phyloP scores from a whole-genome alignment of 2,797 vertebrate species.

The Melanotaenia maccullochi region DNA sequence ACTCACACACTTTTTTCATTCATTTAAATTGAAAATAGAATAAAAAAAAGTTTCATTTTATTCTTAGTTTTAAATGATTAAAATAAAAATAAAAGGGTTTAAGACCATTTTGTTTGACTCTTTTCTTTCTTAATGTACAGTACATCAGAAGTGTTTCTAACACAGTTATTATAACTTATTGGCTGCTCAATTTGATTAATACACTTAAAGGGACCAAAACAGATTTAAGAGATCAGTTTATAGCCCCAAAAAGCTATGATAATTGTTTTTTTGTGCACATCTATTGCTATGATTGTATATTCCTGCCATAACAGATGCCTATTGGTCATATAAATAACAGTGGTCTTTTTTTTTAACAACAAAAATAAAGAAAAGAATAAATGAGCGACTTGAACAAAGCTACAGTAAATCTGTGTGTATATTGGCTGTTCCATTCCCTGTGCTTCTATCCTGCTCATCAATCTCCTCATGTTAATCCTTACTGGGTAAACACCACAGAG shows the following conservation, averaged over 20 bases:
- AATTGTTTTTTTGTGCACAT: conserved; percentile 5
- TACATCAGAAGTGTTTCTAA: not conserved
- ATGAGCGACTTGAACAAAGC: conserved; percentile 26
- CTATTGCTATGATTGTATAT: not conserved
- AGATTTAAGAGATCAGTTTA: not conserved
- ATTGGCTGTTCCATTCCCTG: conserved; percentile 25
- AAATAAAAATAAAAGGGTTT: not conserved
- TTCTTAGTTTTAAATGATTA: not conserved
- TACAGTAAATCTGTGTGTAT: conserved; percentile 30
- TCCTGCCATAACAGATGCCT: not conserved
- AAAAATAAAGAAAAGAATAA: not conserved
- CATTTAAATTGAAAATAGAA: not conserved
- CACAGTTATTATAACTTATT: not conserved
- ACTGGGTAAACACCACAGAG: conserved; percentile 35
- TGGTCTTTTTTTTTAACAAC: not conserved
- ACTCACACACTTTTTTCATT: not conserved
- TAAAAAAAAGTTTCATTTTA: not conserved
- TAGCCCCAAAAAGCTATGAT: not conserved
- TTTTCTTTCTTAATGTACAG: not conserved
- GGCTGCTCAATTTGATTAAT: conserved; percentile 3
- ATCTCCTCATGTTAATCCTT: conserved; percentile 56
- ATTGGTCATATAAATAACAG: not conserved
- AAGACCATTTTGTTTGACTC: not conserved
- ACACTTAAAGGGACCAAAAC: not conserved
- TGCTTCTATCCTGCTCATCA: conserved; percentile 25